Conservation (phyloP, 1,140 invertebrate species). For the Hypothenemus hampei region DNA sequence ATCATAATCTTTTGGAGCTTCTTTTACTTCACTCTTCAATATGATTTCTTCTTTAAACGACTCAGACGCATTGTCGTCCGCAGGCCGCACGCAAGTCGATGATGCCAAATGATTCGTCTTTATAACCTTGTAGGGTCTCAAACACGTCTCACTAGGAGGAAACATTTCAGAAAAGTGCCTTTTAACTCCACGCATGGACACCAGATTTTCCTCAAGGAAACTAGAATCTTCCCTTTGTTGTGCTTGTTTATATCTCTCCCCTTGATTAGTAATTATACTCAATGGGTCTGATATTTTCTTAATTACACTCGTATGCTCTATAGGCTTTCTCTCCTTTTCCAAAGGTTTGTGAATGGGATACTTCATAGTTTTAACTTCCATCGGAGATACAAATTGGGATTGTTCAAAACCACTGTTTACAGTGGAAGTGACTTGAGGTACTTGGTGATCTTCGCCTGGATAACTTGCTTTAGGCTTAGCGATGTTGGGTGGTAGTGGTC, state of each 20-base stretch:
- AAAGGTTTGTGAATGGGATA: slow-evolving; percentile 35
- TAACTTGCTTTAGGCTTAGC: slow-evolving; percentile 17
- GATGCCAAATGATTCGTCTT: slow-evolving; percentile 16
- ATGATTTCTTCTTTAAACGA: slow-evolving; percentile 4
- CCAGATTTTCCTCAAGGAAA: slow-evolving; percentile 38
- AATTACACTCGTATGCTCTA: slow-evolving; percentile 24
- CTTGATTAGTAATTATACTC: slow-evolving; percentile 43
- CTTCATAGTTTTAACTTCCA: slow-evolving; percentile 37
- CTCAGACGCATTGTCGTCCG: neutral
- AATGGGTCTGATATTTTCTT: slow-evolving; percentile 37
- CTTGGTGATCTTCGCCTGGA: slow-evolving; percentile 32
- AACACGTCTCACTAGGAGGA: slow-evolving; percentile 11
- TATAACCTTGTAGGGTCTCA: slow-evolving; percentile 14
- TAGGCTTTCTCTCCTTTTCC: slow-evolving; percentile 22
- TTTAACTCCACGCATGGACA: slow-evolving; percentile 29
- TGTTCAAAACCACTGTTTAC: slow-evolving; percentile 16
- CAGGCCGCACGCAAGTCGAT: neutral
- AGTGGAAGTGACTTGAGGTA: slow-evolving; percentile 37
- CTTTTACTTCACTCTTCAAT: neutral
- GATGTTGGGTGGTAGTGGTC: slow-evolving; percentile 29
- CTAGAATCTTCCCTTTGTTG: slow-evolving; percentile 36
- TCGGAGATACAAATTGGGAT: slow-evolving; percentile 5
- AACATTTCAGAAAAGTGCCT: slow-evolving; percentile 27
- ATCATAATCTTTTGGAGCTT: neutral
- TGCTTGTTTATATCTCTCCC: slow-evolving; percentile 40